A percentile compares a stretch with the other conserved stretches of the same genome.
phyloP scores from a whole-genome alignment of 2,113 vertebrate species.

The Zapus hudsonius region DNA sequence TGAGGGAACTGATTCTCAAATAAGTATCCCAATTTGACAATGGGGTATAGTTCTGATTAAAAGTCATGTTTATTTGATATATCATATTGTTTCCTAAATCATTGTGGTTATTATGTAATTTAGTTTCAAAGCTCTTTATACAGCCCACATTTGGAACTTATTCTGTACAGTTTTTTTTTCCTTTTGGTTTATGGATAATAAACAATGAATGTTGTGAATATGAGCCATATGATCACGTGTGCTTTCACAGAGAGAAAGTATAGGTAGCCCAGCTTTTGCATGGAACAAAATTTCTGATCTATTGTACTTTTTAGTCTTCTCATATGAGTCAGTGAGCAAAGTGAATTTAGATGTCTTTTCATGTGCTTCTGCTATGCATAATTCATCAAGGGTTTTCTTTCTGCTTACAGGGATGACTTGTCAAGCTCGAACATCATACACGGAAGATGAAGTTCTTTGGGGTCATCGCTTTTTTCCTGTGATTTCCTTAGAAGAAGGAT shows the following conservation, averaged over 20 bases:
- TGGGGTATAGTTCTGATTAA: not conserved
- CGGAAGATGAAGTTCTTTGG: conserved; percentile 99
- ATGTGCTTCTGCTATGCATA: not conserved
- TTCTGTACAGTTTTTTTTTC: not conserved
- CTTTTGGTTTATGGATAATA: not conserved
- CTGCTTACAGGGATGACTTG: conserved; percentile 95
- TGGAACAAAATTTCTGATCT: not conserved
- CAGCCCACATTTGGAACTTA: not conserved
- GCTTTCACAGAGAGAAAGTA: not conserved
- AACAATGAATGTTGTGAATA: not conserved
- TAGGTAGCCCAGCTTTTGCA: not conserved
- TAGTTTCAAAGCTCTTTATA: not conserved
- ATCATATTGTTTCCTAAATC: not conserved
- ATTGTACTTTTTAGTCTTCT: not conserved
- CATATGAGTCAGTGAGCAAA: not conserved
- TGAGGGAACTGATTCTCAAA: not conserved
- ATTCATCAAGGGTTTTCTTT: conserved; percentile 59
- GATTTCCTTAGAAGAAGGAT: conserved; percentile 98
- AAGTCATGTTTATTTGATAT: not conserved
- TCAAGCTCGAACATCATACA: conserved; percentile 98
- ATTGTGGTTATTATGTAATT: not conserved
- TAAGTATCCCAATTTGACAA: not conserved
- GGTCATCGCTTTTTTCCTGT: conserved; percentile 98
- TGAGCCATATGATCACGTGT: not conserved
- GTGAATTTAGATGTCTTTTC: not conserved